Conservation (phyloP, 2,888 invertebrate genomes). For the Lycia hirtaria region DNA sequence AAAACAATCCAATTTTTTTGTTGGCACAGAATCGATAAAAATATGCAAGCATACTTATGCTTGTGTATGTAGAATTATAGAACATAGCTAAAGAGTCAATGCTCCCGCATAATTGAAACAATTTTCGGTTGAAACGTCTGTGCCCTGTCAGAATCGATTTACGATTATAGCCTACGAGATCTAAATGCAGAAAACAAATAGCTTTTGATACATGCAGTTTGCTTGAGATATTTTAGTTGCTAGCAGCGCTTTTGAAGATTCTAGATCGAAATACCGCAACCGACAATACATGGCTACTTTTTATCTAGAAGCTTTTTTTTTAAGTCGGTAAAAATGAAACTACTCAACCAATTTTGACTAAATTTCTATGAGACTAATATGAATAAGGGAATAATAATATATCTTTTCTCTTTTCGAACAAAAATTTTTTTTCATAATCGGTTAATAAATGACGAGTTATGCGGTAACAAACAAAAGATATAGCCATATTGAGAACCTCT, state of each 20-base stretch:
- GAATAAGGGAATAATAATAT: too few species aligned
- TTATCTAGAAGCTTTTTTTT: neutral
- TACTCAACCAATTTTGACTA: too few species aligned
- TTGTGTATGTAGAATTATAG: constrained; percentile 12
- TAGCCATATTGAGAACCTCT: too few species aligned
- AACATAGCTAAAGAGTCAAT: constrained; percentile 25
- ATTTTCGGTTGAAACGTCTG: constrained; percentile 19
- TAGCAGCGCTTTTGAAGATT: neutral
- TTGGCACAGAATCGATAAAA: constrained; percentile 22
- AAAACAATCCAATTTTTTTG: constrained; percentile 16
- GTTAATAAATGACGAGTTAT: too few species aligned
- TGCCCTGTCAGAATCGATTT: constrained; percentile 21
- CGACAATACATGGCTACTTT: neutral
- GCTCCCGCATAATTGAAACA: constrained; percentile 28
- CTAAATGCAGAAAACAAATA: constrained; percentile 21
- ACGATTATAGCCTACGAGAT: constrained; percentile 17
- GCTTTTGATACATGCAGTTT: constrained; percentile 17
- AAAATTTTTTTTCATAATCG: too few species aligned
- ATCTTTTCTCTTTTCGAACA: too few species aligned
- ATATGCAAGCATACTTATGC: constrained; percentile 9
- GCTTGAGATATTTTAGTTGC: neutral
- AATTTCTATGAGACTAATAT: too few species aligned
- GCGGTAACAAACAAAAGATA: too few species aligned
- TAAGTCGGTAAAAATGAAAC: too few species aligned
- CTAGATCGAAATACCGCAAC: neutral